These are phyloP conservation scores for Platerodrilus igneus DNA, from an alignment of 2,888 invertebrate species.

Conservation along the genomic window DNA sequence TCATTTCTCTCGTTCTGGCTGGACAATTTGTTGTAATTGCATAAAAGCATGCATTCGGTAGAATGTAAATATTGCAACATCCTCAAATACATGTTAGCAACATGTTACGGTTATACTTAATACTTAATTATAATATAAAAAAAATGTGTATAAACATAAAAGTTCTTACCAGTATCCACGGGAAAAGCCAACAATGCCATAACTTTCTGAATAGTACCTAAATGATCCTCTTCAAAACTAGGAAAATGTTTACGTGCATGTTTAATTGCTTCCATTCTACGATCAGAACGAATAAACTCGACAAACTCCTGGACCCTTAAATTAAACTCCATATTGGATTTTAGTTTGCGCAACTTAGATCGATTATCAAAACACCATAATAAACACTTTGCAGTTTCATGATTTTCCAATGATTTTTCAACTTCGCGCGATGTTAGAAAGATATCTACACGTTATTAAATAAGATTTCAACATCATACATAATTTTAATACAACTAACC, in stretches of 20 bases:
- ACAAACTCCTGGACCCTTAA: slow-evolving; percentile 91
- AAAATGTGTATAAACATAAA: slow-evolving; percentile 4
- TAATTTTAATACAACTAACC: slow-evolving; percentile 51
- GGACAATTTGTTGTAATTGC: too few relatives aligned
- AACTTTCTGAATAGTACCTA: slow-evolving; percentile 84
- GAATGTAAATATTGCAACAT: too few relatives aligned
- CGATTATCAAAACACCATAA: slow-evolving; percentile 97
- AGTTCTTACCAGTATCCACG: slow-evolving; percentile 62
- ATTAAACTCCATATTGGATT: slow-evolving; percentile 94
- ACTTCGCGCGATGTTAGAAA: slow-evolving; percentile 80
- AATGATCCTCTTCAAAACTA: slow-evolving; percentile 78
- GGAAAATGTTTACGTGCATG: slow-evolving; percentile 93
- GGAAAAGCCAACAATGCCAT: slow-evolving; percentile 96
- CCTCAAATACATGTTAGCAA: too few relatives aligned
- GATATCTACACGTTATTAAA: slow-evolving; percentile 57
- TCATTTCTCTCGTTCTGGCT: too few relatives aligned
- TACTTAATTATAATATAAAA: background rate
- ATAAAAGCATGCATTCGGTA: too few relatives aligned
- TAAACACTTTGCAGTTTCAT: slow-evolving; percentile 83
- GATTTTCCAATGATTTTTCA: slow-evolving; percentile 75
- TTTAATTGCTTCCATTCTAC: slow-evolving; percentile 86
- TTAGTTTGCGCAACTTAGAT: slow-evolving; percentile 88
- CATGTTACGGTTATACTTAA: background rate
- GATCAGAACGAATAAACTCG: slow-evolving; percentile 83
- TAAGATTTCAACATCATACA: slow-evolving; percentile 2